phyloP scores from a whole-genome alignment of 1,140 invertebrate genomes.

The Magallana angulata region DNA sequence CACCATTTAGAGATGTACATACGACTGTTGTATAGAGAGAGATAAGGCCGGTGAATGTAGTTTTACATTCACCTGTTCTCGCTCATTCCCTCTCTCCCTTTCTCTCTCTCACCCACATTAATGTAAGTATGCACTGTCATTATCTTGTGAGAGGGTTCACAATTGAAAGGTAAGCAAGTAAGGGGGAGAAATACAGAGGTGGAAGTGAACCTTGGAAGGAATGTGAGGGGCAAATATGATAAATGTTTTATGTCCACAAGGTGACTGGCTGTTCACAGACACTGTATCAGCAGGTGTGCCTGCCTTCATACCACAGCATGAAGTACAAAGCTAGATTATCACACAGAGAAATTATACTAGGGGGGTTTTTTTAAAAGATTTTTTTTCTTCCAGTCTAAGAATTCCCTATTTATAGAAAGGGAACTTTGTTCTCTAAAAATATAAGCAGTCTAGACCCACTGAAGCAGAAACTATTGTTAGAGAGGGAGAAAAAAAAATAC shows the following conservation, averaged over 20 bases:
- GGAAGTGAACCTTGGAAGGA: slow-evolving; percentile 15
- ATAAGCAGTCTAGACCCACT: not conserved
- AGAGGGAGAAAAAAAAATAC: not conserved
- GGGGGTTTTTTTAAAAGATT: too few relatives aligned
- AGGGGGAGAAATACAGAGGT: not conserved
- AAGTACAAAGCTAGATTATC: too few relatives aligned
- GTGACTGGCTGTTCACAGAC: not conserved
- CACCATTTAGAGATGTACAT: slow-evolving; percentile 27
- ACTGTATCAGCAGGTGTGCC: not conserved
- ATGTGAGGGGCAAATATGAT: not conserved
- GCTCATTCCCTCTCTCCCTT: not conserved
- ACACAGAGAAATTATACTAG: too few relatives aligned
- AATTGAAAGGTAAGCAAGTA: slow-evolving; percentile 34
- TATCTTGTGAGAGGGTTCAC: slow-evolving; percentile 27
- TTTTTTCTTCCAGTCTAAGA: not conserved
- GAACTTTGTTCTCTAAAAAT: not conserved
- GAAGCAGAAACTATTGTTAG: not conserved
- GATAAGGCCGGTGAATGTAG: not conserved
- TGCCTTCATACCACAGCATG: not conserved
- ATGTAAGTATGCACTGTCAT: slow-evolving; percentile 11
- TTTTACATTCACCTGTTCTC: not conserved
- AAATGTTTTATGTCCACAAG: slow-evolving; percentile 21
- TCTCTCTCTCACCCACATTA: not conserved
- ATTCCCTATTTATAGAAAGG: slow-evolving; percentile 8
- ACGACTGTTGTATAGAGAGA: slow-evolving; percentile 33